Evolutionary conservation across 2,888 invertebrate genomes (phyloP), one percentile per base, ranked within the genome.

Genomic region (Hylaea fasciaria): DNA sequence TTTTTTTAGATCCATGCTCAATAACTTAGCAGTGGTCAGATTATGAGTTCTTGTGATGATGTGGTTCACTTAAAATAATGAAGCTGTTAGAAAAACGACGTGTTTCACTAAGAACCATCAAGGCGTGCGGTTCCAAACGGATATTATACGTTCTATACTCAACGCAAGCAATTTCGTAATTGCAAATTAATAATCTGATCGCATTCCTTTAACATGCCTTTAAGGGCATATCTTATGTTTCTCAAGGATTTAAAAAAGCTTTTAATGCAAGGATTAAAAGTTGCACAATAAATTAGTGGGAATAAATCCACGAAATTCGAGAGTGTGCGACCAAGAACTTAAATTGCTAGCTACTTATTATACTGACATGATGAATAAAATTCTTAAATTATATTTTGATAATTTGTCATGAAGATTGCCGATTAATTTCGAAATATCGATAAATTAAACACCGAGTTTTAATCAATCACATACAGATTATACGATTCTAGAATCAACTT

Each of bases 81-180:
- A 54, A 41, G 12, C 16, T 37, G 10, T 14, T 41, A 41, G 41
- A 55, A 41, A 45, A 35, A 48, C n/a, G 28, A 52, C 47, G 28
- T 35, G 40, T 41, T 58, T 56, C 22, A 57, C 49, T 55, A 58
- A 45, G 45, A 47, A 14, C 29, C 46, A 32, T 9, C 59, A 57
- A 60, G 58, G 58, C 52, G 49, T 50, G 17, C 46, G 28, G 39
- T 37, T 56, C 28, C 22, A 47, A 58, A 56, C 58, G 62, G 56
- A 59, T 29, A n/a, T n/a, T n/a, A 56, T 56, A 13, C 46, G 49
- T 48, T 48, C 57, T 57, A 48, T 56, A 54, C 50, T 37, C 37
- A 48, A 50, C 13, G 22, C 39, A 55, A 52, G 53, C 50, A 51
- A 57, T 54, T 59, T 51, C 28, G 46, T 62, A 62, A 59, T 57